Base-by-base conservation (phyloP, 2,888 invertebrate species). In the Plemyria rubiginata region DNA sequence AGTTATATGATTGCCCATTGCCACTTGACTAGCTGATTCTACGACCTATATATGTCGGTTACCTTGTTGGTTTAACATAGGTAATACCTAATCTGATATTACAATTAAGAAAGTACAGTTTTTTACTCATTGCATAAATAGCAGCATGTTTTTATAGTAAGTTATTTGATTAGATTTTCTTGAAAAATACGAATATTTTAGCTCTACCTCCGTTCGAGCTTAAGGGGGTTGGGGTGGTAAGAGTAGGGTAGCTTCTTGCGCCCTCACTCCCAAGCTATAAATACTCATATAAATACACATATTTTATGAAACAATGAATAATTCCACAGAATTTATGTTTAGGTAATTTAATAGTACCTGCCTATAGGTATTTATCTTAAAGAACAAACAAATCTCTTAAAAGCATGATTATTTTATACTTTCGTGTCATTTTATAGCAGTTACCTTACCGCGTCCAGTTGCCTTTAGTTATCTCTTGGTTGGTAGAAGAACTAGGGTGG, bases 121-220 rank as follows among this genome's bases (percentile, higher is more conserved):
- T 55, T 57, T 54, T 50, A 40, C 28, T 61, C 22, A 45, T 32
- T 53, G 53, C 32, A 60, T 60, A 65, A 65, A 57, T 61, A 38
- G 36, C 57, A 40, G 60, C 51, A 54, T 60, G 57, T 57, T 65
- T 57, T 51, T 51, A 54, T 54, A 60, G 57, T 50, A 50, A 60
- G 60, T 60, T 60, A 65, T 65, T 60, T 60, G 60, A 65, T 65
- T 65, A 60, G 57, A 40, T 51, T 57, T 62, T 65, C 60, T 60
- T 65, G 55, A 51, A 60, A 65, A 53, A 65, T 46, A 57, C 50
- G 60, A 65, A 65, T 65, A 65, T 65, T 65, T 62, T 65, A 65
- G 53, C 60, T 49, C 46, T 57, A 56, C 65, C 9, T 36, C 36
- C 36, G 60, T 58, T 63, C 58, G 60, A 65, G 65, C 54, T 54